Conservation (phyloP, 2,888 invertebrate species). For the Orthonevra nobilis region DNA sequence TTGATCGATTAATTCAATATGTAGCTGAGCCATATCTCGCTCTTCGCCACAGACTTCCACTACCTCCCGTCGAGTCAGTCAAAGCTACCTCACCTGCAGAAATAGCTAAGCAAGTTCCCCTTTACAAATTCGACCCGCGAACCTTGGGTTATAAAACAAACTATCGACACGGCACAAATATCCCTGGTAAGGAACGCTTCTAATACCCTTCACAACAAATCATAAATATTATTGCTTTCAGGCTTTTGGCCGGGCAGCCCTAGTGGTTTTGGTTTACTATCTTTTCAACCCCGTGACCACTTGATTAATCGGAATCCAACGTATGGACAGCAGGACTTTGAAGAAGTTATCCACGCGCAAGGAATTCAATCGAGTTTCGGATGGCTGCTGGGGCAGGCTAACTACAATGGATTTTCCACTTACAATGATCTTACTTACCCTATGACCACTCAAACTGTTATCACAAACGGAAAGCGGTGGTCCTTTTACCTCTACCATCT, state of each 20-base stretch:
- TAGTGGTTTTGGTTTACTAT: slow-evolving; percentile 88
- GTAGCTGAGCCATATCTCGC: slow-evolving; percentile 85
- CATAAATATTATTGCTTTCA: too few relatives aligned
- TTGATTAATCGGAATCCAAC: slow-evolving; percentile 80
- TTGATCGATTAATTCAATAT: slow-evolving; percentile 87
- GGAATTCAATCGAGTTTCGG: slow-evolving; percentile 90
- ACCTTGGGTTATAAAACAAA: slow-evolving; percentile 82
- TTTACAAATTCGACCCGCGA: slow-evolving; percentile 83
- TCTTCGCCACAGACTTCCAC: slow-evolving; percentile 85
- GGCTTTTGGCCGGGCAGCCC: slow-evolving; percentile 92
- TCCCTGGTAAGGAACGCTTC: slow-evolving; percentile 83
- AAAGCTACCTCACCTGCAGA: slow-evolving; percentile 82
- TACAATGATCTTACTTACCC: slow-evolving; percentile 96
- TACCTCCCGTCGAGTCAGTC: slow-evolving; percentile 84
- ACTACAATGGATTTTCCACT: slow-evolving; percentile 93
- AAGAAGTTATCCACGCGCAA: slow-evolving; percentile 86
- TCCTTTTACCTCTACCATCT: slow-evolving; percentile 95
- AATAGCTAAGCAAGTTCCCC: slow-evolving; percentile 80
- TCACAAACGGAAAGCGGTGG: slow-evolving; percentile 93
- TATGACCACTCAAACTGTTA: slow-evolving; percentile 90
- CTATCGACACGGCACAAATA: slow-evolving; percentile 85
- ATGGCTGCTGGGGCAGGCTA: slow-evolving; percentile 90
- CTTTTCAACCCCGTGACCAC: slow-evolving; percentile 86
- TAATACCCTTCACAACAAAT: background rate
- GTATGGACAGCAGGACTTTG: slow-evolving; percentile 82